These are phyloP conservation scores for Esperia sulphurella DNA, from an alignment of 2,888 invertebrate species.

Conservation along the genomic window DNA sequence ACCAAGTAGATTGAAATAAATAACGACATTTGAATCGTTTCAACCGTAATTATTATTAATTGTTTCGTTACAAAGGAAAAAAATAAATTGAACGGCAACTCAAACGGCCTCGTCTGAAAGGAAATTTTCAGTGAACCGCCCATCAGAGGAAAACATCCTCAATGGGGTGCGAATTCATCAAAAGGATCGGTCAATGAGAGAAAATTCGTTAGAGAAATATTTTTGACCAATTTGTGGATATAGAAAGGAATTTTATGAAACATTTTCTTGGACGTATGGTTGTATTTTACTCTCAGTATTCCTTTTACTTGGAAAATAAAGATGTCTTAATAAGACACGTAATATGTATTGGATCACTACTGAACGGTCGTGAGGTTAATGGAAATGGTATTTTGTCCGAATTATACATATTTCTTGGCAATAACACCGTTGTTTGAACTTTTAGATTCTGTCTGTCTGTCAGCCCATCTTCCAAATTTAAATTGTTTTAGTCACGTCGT, in stretches of 20 bases:
- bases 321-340: no score
- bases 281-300: background rate
- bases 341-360: no score
- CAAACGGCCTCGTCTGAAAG: conserved; percentile 8
- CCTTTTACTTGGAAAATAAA: background rate
- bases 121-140: conserved; percentile 19
- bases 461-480: no score
- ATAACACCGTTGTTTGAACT: no score
- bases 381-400: no score
- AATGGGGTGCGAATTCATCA: conserved; percentile 10
- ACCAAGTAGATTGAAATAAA: background rate
- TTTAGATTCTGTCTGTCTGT: no score
- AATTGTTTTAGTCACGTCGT: no score
- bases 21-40: conserved; percentile 2
- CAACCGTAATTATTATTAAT: conserved; percentile 15
- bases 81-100: conserved; percentile 16
- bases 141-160: conserved; percentile 7
- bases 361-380: no score
- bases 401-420: no score
- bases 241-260: no score
- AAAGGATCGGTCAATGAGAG: conserved; percentile 6
- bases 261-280: background rate
- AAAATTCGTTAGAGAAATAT: conserved; percentile 3
- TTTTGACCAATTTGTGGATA: conserved; percentile 2
- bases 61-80: conserved; percentile 15